These are phyloP conservation scores for Misgurnus anguillicaudatus DNA, from an alignment of 2,113 vertebrate genomes.

Conservation along the genomic window DNA sequence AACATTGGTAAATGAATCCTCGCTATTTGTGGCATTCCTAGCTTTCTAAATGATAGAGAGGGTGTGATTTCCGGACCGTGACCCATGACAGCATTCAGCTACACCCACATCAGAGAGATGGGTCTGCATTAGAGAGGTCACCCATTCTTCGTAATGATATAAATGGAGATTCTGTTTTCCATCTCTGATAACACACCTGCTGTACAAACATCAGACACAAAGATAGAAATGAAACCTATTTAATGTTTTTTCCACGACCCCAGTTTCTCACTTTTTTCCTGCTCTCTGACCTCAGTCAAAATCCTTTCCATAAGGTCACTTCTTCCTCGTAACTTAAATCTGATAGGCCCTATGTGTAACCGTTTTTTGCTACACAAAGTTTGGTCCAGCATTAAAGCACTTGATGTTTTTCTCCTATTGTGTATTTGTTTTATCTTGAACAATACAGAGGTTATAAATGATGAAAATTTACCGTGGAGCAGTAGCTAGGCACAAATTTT, in stretches of 20 bases:
- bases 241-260: slow-evolving; percentile 35
- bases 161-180: slow-evolving; percentile 20
- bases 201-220: slow-evolving; percentile 28
- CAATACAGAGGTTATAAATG: too few relatives aligned
- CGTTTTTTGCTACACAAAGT: too few relatives aligned
- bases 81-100: slow-evolving; percentile 17
- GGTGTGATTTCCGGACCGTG: slow-evolving; percentile 39
- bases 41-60: slow-evolving; percentile 20
- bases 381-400: too few relatives aligned
- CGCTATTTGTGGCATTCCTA: neutral
- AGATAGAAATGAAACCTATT: neutral
- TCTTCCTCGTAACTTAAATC: neutral
- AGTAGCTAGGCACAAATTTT: too few relatives aligned
- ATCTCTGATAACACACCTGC: slow-evolving; percentile 30
- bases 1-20: neutral
- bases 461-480: too few relatives aligned
- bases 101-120: slow-evolving; percentile 19
- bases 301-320: neutral
- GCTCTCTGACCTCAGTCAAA: neutral
- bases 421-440: too few relatives aligned
- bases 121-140: slow-evolving; percentile 27
- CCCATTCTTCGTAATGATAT: slow-evolving; percentile 35
- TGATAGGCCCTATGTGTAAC: neutral
- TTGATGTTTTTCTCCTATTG: too few relatives aligned
- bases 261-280: neutral